A percentile compares a stretch with the other conserved stretches of the same genome.
Evolutionary conservation across 2,888 invertebrate genomes (phyloP).

Genomic region (Venusia cambrica): DNA sequence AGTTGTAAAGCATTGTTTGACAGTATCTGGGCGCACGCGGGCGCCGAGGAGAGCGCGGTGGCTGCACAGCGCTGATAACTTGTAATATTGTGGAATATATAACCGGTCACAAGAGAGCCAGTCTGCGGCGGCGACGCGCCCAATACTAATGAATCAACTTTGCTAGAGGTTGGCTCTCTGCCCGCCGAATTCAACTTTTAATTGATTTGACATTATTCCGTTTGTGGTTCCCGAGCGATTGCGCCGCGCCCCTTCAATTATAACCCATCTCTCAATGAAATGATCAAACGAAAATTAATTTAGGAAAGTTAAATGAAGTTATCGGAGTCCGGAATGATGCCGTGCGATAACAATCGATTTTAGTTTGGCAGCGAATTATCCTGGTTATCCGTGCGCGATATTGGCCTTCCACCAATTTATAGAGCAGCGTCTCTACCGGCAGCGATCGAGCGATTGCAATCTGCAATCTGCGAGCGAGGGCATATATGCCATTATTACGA

Average conservation of each 20-base stretch:
- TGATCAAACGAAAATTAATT: conserved; percentile 76
- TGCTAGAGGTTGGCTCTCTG: conserved; percentile 54
- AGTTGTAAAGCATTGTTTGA: conserved; percentile 41
- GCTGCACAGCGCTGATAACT: conserved; percentile 50
- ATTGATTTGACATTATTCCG: conserved; percentile 78
- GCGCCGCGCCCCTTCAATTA: conserved; percentile 69
- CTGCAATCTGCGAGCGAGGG: conserved; percentile 19
- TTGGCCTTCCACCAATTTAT: conserved; percentile 20
- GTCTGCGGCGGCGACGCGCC: conserved; percentile 44
- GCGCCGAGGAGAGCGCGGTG: conserved; percentile 22
- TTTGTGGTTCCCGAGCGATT: conserved; percentile 64
- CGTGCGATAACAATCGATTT: conserved; percentile 42
- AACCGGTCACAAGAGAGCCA: conserved; percentile 32
- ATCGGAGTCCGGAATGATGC: conserved; percentile 50
- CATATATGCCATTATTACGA: conserved; percentile 16
- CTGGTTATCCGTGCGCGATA: conserved; percentile 19
- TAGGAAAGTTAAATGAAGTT: conserved; percentile 70
- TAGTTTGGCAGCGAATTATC: conserved; percentile 26
- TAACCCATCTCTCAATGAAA: conserved; percentile 69
- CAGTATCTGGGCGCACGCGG: conserved; percentile 43
- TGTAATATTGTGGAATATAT: conserved; percentile 47
- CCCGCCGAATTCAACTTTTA: conserved; percentile 72
- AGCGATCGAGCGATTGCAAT: conserved; percentile 18
- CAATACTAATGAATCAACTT: conserved; percentile 72
- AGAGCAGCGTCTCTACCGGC: conserved; percentile 17